Conservation (phyloP, 2,113 vertebrate genomes). For the Oxyruncus cristatus region DNA sequence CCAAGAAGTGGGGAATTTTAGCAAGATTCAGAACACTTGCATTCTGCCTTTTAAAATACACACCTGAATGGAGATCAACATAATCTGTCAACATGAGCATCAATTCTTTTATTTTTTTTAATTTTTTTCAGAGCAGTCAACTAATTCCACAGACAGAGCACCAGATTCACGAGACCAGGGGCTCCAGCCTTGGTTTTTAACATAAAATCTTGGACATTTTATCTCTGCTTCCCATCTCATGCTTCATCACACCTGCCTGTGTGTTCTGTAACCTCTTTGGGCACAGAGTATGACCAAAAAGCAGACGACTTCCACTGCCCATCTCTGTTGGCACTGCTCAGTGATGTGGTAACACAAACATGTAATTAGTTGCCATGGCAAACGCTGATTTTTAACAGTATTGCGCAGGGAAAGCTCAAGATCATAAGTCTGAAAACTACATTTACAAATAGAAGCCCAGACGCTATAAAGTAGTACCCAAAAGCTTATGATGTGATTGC, state of each 20-base stretch:
- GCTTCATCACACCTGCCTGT: neutral
- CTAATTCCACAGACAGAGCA: neutral
- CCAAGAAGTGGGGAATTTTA: neutral
- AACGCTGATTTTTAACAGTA: neutral
- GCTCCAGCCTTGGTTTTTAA: neutral
- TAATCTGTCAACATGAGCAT: neutral
- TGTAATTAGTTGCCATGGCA: neutral
- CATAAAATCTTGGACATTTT: neutral
- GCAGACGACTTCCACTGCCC: neutral
- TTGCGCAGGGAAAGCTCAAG: neutral
- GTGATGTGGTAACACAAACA: neutral
- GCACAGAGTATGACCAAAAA: neutral
- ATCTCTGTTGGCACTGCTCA: neutral
- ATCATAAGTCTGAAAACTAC: neutral
- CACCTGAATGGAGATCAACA: neutral
- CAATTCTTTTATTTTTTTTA: neutral
- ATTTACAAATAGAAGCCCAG: neutral
- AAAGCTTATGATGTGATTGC: neutral
- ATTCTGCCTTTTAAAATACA: neutral
- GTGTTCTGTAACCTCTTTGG: neutral
- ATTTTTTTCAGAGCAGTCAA: neutral
- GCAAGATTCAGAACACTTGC: neutral
- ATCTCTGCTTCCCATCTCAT: neutral
- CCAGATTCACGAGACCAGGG: neutral
- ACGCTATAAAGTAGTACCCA: neutral